phyloP scores from a whole-genome alignment of 2,888 invertebrate genomes.

The Caprella mutica region DNA sequence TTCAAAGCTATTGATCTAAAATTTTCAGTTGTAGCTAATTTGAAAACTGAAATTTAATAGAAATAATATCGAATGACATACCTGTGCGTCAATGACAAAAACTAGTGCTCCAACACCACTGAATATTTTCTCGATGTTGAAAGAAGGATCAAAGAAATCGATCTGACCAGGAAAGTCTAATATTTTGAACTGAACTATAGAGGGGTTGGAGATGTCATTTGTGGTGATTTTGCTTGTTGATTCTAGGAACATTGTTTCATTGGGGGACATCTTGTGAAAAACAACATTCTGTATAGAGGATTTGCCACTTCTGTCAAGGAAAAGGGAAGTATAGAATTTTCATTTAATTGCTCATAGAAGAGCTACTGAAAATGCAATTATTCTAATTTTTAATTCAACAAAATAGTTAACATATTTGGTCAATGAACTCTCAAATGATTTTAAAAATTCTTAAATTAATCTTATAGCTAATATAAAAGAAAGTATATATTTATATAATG shows the following conservation, averaged over 20 bases:
- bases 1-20: neutral
- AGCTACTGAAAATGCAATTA: neutral
- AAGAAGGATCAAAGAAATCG: slow-evolving; percentile 90
- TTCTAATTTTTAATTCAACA: neutral
- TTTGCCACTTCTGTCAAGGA: slow-evolving; percentile 79
- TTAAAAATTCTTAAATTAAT: no score
- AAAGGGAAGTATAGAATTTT: neutral
- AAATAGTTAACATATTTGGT: neutral
- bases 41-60: neutral
- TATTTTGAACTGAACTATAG: slow-evolving; percentile 99
- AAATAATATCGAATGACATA: slow-evolving; percentile 3
- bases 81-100: slow-evolving; percentile 92
- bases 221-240: slow-evolving; percentile 97
- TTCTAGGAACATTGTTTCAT: slow-evolving; percentile 95
- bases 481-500: no score
- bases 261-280: slow-evolving; percentile 99
- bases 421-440: no score
- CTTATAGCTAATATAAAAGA: no score
- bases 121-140: slow-evolving; percentile 92
- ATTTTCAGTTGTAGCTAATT: neutral
- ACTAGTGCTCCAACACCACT: slow-evolving; percentile 94
- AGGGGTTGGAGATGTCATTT: slow-evolving; percentile 91
- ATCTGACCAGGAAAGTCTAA: slow-evolving; percentile 99
- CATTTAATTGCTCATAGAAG: neutral
- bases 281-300: slow-evolving; percentile 99